Percentiles rank a stretch among this genome's conserved stretches.
Conservation (phyloP, 2,888 invertebrate species). For the Amiota minor region DNA sequence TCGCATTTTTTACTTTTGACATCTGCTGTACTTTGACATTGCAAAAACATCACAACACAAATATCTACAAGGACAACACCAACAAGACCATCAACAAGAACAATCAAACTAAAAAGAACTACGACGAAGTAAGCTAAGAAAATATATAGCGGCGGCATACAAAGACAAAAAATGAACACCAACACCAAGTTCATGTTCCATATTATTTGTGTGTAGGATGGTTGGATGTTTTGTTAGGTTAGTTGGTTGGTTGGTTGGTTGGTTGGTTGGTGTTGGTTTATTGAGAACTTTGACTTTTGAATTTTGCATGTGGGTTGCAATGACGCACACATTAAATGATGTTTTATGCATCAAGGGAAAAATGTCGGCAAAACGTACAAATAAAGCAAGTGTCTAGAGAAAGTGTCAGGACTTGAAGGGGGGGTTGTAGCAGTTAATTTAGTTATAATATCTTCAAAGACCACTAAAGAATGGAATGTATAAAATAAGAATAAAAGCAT, state of each 20-base stretch:
- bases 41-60: not conserved
- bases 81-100: not conserved
- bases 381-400: not conserved
- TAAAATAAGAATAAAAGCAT: no score
- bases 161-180: not conserved
- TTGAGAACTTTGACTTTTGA: no score
- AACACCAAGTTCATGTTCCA: no score
- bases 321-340: not conserved
- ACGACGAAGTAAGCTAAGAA: no score
- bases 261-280: no score
- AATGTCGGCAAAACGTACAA: not conserved
- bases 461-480: not conserved
- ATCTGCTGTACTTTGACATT: conserved; percentile 12
- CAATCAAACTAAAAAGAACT: not conserved
- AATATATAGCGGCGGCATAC: no score
- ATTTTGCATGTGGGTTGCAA: not conserved
- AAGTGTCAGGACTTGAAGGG: not conserved
- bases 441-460: not conserved
- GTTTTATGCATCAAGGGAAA: no score
- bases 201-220: no score
- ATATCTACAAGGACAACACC: no score
- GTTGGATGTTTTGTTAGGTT: no score
- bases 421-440: not conserved
- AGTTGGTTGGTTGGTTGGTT: no score
- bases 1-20: conserved; percentile 4